Evolutionary conservation across 2,797 vertebrate genomes (phyloP), one percentile per base, ranked within the genome.

Genomic region (Pseudochaenichthys georgianus): DNA sequence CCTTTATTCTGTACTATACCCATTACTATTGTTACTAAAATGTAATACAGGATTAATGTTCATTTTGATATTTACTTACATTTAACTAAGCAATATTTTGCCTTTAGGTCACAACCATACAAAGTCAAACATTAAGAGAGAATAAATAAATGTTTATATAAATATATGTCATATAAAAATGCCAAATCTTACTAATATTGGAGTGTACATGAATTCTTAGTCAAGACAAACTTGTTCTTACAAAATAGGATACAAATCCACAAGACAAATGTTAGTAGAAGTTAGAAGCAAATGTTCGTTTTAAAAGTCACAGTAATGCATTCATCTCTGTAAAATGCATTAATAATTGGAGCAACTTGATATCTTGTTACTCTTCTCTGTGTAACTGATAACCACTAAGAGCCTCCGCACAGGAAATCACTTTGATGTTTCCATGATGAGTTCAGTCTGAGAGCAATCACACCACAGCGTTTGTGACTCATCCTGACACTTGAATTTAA

Each of bases 401-500:
- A 78, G 68, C 45, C 42, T 77, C 61, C 23, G 48, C 11, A 52
- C 34, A 52, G 74, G 72, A 88, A 87, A 87, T 84, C 58, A 80
- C 55, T 68, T 64, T 12, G 34, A 48, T 23, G 70, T 68, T 75
- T 66, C 72, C 50, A 62, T 73, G 55, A 82, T 72, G 63, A 61
- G 62, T 70, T 81, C 57, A 48, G 70, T 81, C 68, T 85, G 67
- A 86, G 74, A 83, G 77, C 62, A 77, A 77, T 86, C 80, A 73
- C 45, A 78, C 80, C 43, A 46, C 70, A 70, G 66, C 53, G 19
- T 17, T 43, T 75, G 74, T 85, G 86, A 83, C 76, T 88, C 81
- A 87, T 83, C 58, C 52, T 6, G 17, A 80, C 76, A 77, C 85
- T 84, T 85, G 60, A 88, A 81, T 80, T 58, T 46, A 65, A 75